Evolutionary conservation across 2,888 invertebrate species (phyloP).

Genomic region (Gari tellinella): DNA sequence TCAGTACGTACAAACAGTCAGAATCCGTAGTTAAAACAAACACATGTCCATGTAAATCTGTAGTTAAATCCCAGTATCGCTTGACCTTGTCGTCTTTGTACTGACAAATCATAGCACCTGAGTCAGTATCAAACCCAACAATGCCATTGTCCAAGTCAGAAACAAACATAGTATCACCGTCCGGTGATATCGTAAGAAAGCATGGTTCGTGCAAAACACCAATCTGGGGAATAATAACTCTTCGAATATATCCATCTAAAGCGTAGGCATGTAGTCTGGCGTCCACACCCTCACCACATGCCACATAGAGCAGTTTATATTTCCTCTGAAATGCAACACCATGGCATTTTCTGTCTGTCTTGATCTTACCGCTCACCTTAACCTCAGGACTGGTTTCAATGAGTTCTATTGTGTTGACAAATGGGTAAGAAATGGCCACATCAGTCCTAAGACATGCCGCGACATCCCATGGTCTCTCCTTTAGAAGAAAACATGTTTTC

Average conservation of each 20-base stretch:
- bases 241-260: conserved; percentile 40
- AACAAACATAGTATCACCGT: conserved; percentile 31
- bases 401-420: conserved; percentile 33
- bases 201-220: conserved; percentile 45
- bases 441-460: conserved; percentile 30
- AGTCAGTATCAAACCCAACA: conserved; percentile 46
- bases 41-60: conserved; percentile 29
- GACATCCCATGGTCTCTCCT: conserved; percentile 51
- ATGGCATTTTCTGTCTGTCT: conserved; percentile 49
- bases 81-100: conserved; percentile 46
- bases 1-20: conserved; percentile 38
- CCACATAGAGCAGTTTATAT: conserved; percentile 46
- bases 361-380: conserved; percentile 35
- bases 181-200: conserved; percentile 34
- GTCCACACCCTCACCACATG: conserved; percentile 37
- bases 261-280: conserved; percentile 47
- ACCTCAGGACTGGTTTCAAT: conserved; percentile 37
- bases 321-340: conserved; percentile 39
- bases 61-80: conserved; percentile 49
- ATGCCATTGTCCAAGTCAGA: conserved; percentile 52
- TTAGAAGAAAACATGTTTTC: conserved; percentile 23
- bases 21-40: conserved; percentile 48
- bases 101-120: conserved; percentile 44
- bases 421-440: conserved; percentile 47
- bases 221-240: conserved; percentile 47